Evolutionary conservation across 2,113 vertebrate species (phyloP).

Genomic region (Pithys albifrons): DNA sequence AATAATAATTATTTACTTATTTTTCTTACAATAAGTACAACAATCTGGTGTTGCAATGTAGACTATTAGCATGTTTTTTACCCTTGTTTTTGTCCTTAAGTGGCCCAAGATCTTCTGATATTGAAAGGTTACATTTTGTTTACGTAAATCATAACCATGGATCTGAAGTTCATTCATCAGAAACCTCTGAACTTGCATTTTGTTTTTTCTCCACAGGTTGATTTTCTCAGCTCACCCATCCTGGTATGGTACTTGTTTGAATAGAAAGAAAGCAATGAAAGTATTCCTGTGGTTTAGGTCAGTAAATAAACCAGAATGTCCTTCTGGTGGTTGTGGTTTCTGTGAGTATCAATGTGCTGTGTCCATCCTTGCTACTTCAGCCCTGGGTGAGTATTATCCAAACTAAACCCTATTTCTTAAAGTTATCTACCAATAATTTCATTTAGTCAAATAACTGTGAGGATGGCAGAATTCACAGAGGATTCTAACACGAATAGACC

Average conservation of each 20-base stretch:
- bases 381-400: not conserved
- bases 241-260: not conserved
- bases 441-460: not conserved
- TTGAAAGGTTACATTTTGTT: not conserved
- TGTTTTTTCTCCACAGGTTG: not conserved
- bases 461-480: not conserved
- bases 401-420: not conserved
- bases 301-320: not conserved
- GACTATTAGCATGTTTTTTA: not conserved
- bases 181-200: not conserved
- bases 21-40: slow-evolving; percentile 34
- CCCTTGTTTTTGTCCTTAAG: not conserved
- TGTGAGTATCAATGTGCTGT: not conserved
- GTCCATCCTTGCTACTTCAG: not conserved
- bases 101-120: not conserved
- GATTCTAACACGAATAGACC: not conserved
- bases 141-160: not conserved
- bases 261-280: not conserved
- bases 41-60: not conserved
- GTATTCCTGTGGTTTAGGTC: slow-evolving; percentile 23
- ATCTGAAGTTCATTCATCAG: not conserved
- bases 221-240: not conserved
- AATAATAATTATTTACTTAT: not conserved
- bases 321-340: not conserved
- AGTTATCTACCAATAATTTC: not conserved